Conservation (phyloP, 1,140 invertebrate genomes). For the Choristoneura fumiferana region DNA sequence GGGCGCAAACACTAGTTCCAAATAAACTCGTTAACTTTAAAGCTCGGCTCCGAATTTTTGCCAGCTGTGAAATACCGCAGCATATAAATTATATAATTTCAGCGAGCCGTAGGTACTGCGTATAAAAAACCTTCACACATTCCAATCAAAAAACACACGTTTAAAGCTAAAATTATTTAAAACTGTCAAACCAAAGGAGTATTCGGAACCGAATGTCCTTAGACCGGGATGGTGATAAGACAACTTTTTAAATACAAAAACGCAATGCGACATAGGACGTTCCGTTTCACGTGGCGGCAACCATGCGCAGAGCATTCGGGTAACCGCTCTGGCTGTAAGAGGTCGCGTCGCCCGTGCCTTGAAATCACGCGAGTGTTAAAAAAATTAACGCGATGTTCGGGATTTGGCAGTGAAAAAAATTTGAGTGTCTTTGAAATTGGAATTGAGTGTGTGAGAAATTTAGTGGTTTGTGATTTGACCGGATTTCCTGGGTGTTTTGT, state of each 20-base stretch:
- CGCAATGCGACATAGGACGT: conserved; percentile 69
- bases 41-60: too few species aligned
- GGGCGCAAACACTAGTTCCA: too few species aligned
- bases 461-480: conserved; percentile 5
- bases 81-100: conserved; percentile 13
- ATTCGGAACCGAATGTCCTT: background rate
- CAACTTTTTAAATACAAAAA: conserved; percentile 45
- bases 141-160: conserved; percentile 12
- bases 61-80: conserved; percentile 4
- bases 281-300: conserved; percentile 34
- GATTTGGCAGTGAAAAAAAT: background rate
- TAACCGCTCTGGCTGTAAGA: conserved; percentile 16
- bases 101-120: conserved; percentile 4
- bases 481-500: conserved; percentile 4
- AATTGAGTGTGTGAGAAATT: conserved; percentile 15
- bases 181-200: conserved; percentile 1
- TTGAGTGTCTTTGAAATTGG: conserved; percentile 15
- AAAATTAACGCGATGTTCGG: conserved; percentile 11
- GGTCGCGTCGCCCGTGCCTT: background rate
- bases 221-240: conserved; percentile 27
- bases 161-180: conserved; percentile 7
- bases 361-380: background rate
- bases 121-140: conserved; percentile 1
- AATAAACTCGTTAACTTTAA: too few species aligned
- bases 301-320: conserved; percentile 68